phyloP scores from a whole-genome alignment of 2,113 vertebrate species.

The Talpa occidentalis region DNA sequence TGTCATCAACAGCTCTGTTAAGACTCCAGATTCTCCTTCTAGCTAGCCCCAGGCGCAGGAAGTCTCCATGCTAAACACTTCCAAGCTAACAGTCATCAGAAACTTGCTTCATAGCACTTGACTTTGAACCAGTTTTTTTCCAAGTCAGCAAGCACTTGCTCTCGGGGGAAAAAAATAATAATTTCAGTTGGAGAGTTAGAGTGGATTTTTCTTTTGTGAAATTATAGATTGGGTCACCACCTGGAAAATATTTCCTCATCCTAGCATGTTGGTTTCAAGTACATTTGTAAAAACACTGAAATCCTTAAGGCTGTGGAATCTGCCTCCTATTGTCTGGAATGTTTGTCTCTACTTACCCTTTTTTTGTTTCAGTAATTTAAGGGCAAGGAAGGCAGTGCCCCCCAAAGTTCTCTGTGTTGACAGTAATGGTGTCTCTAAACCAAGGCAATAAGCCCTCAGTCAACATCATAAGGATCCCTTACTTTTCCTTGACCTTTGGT shows the following conservation, averaged over 20 bases:
- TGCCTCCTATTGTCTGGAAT: not conserved
- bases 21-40: not conserved
- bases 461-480: not conserved
- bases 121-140: not conserved
- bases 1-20: conserved; percentile 6
- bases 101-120: not conserved
- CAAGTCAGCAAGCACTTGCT: conserved; percentile 8
- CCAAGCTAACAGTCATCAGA: not conserved
- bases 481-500: not conserved
- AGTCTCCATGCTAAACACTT: not conserved
- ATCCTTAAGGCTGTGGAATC: not conserved
- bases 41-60: not conserved
- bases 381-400: not conserved
- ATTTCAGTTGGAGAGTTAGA: not conserved
- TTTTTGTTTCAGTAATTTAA: not conserved
- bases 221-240: not conserved
- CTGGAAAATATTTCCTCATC: not conserved
- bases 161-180: not conserved
- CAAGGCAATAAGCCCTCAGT: not conserved
- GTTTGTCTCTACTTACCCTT: not conserved
- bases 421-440: not conserved
- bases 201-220: conserved; percentile 38
- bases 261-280: not conserved
- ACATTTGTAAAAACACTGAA: not conserved
- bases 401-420: not conserved